Conservation (phyloP, 2,797 vertebrate species). For the Morelia viridis region DNA sequence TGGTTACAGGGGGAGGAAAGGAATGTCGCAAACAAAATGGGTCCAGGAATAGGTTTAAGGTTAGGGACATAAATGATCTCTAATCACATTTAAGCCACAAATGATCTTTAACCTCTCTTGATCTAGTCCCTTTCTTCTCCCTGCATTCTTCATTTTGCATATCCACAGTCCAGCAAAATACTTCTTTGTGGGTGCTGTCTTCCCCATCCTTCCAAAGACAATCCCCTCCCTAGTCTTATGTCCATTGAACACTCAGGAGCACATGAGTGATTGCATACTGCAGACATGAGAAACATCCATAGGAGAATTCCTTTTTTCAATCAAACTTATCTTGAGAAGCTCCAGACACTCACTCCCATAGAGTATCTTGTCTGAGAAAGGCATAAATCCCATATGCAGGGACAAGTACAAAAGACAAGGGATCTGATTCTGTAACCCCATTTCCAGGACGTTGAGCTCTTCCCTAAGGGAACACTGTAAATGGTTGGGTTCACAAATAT, state of each 20-base stretch:
- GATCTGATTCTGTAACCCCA: neutral
- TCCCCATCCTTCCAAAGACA: neutral
- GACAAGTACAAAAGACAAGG: neutral
- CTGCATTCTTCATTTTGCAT: neutral
- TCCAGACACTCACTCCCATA: conserved; percentile 15
- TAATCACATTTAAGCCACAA: neutral
- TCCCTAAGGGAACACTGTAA: neutral
- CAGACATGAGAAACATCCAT: neutral
- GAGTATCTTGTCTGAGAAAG: neutral
- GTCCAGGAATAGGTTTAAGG: neutral
- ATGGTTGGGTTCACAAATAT: neutral
- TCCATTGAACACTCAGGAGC: conserved; percentile 8
- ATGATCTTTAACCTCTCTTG: neutral
- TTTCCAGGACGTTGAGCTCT: neutral
- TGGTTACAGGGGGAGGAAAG: neutral
- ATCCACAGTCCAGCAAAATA: neutral
- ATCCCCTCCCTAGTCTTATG: neutral
- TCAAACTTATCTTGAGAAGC: conserved; percentile 15
- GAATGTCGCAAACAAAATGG: neutral
- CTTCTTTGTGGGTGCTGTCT: neutral
- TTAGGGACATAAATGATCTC: neutral
- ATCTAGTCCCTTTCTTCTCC: neutral
- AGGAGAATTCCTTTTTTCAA: neutral
- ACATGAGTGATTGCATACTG: neutral
- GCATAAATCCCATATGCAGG: neutral